phyloP scores from a whole-genome alignment of 2,888 invertebrate genomes.

The Anorthoa munda region DNA sequence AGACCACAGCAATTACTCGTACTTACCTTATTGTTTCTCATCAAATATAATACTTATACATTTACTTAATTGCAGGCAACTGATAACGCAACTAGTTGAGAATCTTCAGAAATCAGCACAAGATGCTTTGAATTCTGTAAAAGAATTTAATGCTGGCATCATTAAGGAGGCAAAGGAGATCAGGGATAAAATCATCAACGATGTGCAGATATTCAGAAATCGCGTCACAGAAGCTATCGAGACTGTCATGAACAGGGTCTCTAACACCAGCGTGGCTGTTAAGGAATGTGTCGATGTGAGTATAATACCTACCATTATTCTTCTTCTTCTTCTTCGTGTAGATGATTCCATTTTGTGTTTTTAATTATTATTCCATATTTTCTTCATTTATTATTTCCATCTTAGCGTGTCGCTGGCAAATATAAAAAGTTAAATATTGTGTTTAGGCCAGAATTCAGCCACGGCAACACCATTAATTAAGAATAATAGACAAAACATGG shows the following conservation, averaged over 20 bases:
- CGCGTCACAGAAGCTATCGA: constrained; percentile 75
- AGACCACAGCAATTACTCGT: not conserved
- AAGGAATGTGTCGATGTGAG: constrained; percentile 81
- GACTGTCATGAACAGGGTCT: constrained; percentile 73
- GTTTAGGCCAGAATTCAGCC: too few species aligned
- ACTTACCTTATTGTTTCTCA: too few species aligned
- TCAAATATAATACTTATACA: too few species aligned
- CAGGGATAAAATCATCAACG: constrained; percentile 70
- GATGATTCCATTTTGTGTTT: too few species aligned
- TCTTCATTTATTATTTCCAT: too few species aligned
- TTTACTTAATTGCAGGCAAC: constrained; percentile 68
- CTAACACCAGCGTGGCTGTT: constrained; percentile 73
- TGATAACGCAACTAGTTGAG: constrained; percentile 77
- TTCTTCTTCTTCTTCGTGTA: too few species aligned
- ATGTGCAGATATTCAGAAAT: constrained; percentile 74
- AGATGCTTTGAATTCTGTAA: constrained; percentile 77
- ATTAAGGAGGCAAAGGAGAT: constrained; percentile 72
- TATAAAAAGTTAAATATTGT: too few species aligned
- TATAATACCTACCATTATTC: constrained; percentile 14
- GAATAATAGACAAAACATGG: too few species aligned
- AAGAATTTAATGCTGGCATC: constrained; percentile 75
- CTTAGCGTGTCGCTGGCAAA: too few species aligned
- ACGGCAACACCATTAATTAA: too few species aligned
- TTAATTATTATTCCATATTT: too few species aligned
- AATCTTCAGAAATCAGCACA: constrained; percentile 76